A percentile compares a stretch with the other conserved stretches of the same genome.
These are phyloP conservation scores for Leptoclinus maculatus DNA, from an alignment of 2,797 vertebrate species.

Conservation along the genomic window DNA sequence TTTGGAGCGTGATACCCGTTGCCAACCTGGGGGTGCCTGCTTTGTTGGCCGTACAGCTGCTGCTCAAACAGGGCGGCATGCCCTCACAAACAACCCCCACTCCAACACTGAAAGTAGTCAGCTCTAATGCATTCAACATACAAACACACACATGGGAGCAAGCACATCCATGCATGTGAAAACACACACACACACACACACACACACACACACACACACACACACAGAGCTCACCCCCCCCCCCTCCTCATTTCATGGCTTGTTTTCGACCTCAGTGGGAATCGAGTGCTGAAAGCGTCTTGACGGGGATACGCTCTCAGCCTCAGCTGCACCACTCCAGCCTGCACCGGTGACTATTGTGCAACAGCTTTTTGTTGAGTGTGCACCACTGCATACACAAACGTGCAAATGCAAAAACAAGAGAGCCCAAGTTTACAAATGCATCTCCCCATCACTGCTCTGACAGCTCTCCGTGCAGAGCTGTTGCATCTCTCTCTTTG, in stretches of 20 bases:
- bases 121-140: conserved; percentile 49
- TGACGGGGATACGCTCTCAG: conserved; percentile 49
- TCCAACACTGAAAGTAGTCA: conserved; percentile 61
- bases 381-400: conserved; percentile 22
- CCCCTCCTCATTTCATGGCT: conserved; percentile 74
- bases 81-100: conserved; percentile 62
- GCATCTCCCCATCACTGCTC: not conserved
- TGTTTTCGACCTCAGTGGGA: conserved; percentile 74
- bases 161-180: conserved; percentile 31
- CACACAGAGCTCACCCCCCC: not conserved
- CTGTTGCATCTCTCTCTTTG: not conserved
- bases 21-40: conserved; percentile 70
- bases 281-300: conserved; percentile 71
- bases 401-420: conserved; percentile 27
- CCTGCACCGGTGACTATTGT: conserved; percentile 48
- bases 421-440: conserved; percentile 9
- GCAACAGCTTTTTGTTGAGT: conserved; percentile 53
- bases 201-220: conserved; percentile 4
- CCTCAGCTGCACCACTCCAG: conserved; percentile 54
- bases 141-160: conserved; percentile 41
- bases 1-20: conserved; percentile 73
- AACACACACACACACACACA: conserved; percentile 11
- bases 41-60: conserved; percentile 74
- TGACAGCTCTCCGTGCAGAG: not conserved
- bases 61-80: conserved; percentile 51